Conservation (phyloP, 2,797 vertebrate species). For the Apogon talboti region DNA sequence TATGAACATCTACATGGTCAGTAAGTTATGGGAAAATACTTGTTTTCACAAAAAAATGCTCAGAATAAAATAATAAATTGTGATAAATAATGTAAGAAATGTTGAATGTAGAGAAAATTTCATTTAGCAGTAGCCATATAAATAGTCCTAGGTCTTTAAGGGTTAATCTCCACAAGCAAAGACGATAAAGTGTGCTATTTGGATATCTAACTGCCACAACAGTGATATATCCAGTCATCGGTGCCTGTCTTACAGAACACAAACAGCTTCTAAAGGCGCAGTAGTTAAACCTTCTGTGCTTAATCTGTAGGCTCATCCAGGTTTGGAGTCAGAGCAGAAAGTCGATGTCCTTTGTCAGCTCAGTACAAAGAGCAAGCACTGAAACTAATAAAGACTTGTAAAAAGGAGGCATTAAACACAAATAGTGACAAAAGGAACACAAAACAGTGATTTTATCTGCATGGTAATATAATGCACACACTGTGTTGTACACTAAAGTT, state of each 20-base stretch:
- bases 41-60: too few relatives aligned
- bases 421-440: constrained; percentile 12
- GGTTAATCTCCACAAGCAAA: neutral
- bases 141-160: too few relatives aligned
- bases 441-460: neutral
- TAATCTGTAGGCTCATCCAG: constrained; percentile 17
- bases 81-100: too few relatives aligned
- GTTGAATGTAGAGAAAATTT: too few relatives aligned
- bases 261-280: constrained; percentile 1
- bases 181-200: too few relatives aligned
- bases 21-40: too few relatives aligned
- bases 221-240: neutral
- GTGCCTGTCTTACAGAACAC: neutral
- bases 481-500: constrained; percentile 20
- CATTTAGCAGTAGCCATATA: too few relatives aligned
- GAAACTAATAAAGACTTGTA: constrained; percentile 43
- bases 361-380: constrained; percentile 35
- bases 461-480: neutral
- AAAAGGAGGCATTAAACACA: constrained; percentile 24
- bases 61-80: too few relatives aligned
- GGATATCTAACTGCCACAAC: neutral
- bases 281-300: constrained; percentile 9
- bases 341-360: constrained; percentile 39
- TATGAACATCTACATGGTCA: too few relatives aligned
- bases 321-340: constrained; percentile 48